Conservation (phyloP, 2,888 invertebrate species). For the Stenichneumon culpator region DNA sequence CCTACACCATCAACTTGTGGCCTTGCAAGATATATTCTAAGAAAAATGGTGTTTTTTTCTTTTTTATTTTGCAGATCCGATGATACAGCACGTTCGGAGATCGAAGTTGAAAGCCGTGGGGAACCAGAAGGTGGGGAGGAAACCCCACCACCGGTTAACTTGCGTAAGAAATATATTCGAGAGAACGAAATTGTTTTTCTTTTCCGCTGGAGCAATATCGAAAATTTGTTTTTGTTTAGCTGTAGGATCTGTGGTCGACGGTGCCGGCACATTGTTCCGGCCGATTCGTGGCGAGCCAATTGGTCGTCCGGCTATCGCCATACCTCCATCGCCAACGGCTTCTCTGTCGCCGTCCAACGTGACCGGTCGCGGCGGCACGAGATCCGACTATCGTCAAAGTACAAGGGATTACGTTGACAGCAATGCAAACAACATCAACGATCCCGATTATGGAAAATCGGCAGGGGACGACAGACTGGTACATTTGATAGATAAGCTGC, state of each 20-base stretch:
- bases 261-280: slow-evolving; percentile 78
- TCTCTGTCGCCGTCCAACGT: slow-evolving; percentile 81
- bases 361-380: slow-evolving; percentile 82
- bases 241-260: slow-evolving; percentile 73
- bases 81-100: slow-evolving; percentile 89
- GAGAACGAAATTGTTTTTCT: slow-evolving; percentile 27
- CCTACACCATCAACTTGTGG: slow-evolving; percentile 5
- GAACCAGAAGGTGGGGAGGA: slow-evolving; percentile 85
- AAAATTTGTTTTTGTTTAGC: slow-evolving; percentile 41
- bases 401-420: slow-evolving; percentile 85
- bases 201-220: neutral
- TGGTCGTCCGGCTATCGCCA: slow-evolving; percentile 72
- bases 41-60: neutral
- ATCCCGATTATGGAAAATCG: slow-evolving; percentile 75
- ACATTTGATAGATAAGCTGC: slow-evolving; percentile 80
- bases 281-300: slow-evolving; percentile 83
- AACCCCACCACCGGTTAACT: slow-evolving; percentile 80
- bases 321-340: slow-evolving; percentile 80
- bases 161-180: slow-evolving; percentile 73
- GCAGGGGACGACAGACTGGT: slow-evolving; percentile 78
- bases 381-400: slow-evolving; percentile 82
- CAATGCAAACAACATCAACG: slow-evolving; percentile 84
- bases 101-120: slow-evolving; percentile 84
- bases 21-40: neutral
- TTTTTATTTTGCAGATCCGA: slow-evolving; percentile 88